Conservation (phyloP, 2,113 vertebrate genomes). For the Sterrhoptilus dennistouni region DNA sequence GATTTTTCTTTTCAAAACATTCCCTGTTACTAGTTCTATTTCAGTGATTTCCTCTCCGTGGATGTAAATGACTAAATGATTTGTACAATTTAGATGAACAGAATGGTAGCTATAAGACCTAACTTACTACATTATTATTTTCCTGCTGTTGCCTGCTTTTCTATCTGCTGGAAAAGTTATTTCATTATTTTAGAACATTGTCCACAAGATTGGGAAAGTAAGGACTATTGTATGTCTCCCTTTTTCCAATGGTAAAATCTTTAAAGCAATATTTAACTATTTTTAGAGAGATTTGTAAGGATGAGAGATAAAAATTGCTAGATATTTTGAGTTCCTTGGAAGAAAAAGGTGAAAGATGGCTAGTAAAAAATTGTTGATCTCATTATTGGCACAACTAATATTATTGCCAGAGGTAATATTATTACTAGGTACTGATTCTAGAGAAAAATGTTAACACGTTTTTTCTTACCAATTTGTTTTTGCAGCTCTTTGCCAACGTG, state of each 20-base stretch:
- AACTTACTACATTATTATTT: neutral
- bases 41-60: neutral
- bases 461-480: neutral
- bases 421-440: neutral
- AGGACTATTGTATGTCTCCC: neutral
- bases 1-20: neutral
- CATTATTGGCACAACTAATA: neutral
- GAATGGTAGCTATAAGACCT: neutral
- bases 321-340: neutral
- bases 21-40: neutral
- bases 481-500: conserved; percentile 69
- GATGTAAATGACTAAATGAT: neutral
- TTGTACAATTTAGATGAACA: neutral
- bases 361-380: neutral
- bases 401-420: neutral
- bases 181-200: neutral
- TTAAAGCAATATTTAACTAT: neutral
- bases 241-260: neutral
- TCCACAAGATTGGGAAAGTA: neutral
- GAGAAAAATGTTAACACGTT: neutral
- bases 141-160: neutral
- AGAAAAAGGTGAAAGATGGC: neutral
- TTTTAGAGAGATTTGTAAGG: neutral
- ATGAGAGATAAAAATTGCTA: neutral
- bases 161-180: neutral